These are phyloP conservation scores for Xestia sexstrigata DNA, from an alignment of 2,888 invertebrate genomes.

Conservation along the genomic window DNA sequence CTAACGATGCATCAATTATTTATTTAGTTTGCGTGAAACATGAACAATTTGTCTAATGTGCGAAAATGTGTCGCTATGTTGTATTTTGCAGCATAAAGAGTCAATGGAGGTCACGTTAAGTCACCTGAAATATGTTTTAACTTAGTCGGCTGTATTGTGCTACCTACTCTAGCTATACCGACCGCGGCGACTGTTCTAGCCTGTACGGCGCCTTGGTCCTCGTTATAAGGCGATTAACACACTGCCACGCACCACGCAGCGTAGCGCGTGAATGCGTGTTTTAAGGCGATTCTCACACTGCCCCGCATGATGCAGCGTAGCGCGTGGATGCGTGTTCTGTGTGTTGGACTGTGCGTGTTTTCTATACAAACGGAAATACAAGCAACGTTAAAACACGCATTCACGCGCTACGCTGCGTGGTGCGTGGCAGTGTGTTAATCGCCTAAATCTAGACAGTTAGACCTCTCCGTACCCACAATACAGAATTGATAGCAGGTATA, in stretches of 20 bases:
- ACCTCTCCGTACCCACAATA: not conserved
- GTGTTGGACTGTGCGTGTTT: too few relatives aligned
- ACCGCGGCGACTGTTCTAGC: not conserved
- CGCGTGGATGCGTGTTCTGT: too few relatives aligned
- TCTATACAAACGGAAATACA: too few relatives aligned
- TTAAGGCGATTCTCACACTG: too few relatives aligned
- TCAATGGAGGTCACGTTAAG: conserved; percentile 30
- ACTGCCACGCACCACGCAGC: too few relatives aligned
- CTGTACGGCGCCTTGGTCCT: conserved; percentile 24
- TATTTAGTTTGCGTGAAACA: conserved; percentile 11
- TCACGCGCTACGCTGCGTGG: too few relatives aligned
- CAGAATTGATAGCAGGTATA: not conserved
- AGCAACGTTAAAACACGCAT: too few relatives aligned
- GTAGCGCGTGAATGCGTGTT: too few relatives aligned
- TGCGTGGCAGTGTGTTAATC: too few relatives aligned
- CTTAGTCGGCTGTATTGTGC: not conserved
- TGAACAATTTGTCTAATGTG: conserved; percentile 40
- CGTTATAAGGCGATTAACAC: too few relatives aligned
- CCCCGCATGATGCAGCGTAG: too few relatives aligned
- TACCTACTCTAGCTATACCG: not conserved
- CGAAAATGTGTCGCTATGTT: conserved; percentile 30
- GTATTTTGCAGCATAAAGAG: conserved; percentile 13
- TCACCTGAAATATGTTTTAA: conserved; percentile 14
- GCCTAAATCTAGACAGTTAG: not conserved
- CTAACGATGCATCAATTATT: conserved; percentile 19